phyloP scores from a whole-genome alignment of 2,797 vertebrate genomes.

The Coregonus sp. region DNA sequence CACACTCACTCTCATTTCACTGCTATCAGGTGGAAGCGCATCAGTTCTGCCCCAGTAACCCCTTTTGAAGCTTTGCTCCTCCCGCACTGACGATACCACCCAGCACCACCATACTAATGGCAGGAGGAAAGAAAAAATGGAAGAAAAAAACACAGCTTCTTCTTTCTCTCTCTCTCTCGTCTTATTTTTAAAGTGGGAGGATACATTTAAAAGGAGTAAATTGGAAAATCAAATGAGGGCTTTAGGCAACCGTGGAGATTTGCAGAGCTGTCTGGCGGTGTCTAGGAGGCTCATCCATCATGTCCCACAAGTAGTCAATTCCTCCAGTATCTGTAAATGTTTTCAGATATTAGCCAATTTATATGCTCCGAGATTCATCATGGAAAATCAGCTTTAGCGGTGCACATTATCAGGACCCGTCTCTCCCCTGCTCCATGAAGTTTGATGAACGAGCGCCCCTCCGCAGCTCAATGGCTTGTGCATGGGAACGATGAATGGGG shows the following conservation, averaged over 20 bases:
- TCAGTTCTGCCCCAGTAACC: constrained; percentile 99
- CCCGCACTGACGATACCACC: constrained; percentile 76
- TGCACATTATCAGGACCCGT: constrained; percentile 94
- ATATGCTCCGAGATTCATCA: constrained; percentile 99
- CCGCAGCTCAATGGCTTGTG: constrained; percentile 95
- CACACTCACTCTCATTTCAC: constrained; percentile 67
- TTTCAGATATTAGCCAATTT: constrained; percentile 99
- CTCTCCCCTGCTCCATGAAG: constrained; percentile 95
- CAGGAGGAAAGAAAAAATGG: constrained; percentile 28
- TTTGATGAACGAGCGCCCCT: constrained; percentile 98
- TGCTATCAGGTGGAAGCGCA: constrained; percentile 91
- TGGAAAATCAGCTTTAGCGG: constrained; percentile 99
- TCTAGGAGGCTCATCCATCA: constrained; percentile 99
- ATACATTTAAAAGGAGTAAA: constrained; percentile 99
- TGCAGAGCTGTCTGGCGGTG: constrained; percentile 98
- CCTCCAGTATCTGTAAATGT: constrained; percentile 99
- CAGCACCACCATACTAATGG: constrained; percentile 67
- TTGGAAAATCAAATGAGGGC: constrained; percentile 99
- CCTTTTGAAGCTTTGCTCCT: constrained; percentile 89
- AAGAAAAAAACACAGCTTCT: neutral
- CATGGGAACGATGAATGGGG: too few species aligned
- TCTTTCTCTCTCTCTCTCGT: constrained; percentile 42
- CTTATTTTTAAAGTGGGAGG: constrained; percentile 81
- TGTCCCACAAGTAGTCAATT: constrained; percentile 99
- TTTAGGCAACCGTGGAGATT: constrained; percentile 99